A percentile compares a stretch with the other conserved stretches of the same genome.
These are phyloP conservation scores for Pipistrellus nathusii DNA, from an alignment of 2,797 vertebrate species.

Conservation along the genomic window DNA sequence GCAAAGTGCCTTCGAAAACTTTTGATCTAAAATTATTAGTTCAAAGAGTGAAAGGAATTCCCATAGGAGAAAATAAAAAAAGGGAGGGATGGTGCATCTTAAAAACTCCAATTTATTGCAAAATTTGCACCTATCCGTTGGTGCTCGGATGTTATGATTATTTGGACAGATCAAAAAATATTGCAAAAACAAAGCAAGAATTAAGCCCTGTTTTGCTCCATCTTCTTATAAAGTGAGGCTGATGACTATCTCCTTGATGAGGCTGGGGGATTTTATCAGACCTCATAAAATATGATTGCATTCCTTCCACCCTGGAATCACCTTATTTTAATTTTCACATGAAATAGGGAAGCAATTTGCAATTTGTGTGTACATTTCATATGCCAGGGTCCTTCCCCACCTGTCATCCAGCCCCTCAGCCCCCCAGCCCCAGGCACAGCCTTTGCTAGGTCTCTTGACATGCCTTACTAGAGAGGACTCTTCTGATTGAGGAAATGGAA, in stretches of 20 bases:
- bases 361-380: neutral
- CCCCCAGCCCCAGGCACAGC: neutral
- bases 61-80: neutral
- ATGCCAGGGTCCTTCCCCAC: neutral
- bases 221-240: neutral
- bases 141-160: neutral
- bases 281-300: constrained; percentile 4
- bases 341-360: neutral
- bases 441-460: neutral
- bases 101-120: neutral
- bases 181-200: neutral
- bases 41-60: constrained; percentile 14
- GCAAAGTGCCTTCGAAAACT: neutral
- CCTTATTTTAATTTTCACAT: neutral
- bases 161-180: constrained; percentile 6
- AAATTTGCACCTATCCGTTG: neutral
- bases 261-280: constrained; percentile 25
- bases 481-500: constrained; percentile 10
- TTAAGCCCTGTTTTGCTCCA: neutral
- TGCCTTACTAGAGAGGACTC: neutral
- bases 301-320: neutral
- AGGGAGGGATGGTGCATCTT: neutral
- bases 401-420: neutral
- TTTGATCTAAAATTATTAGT: neutral
- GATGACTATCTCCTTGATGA: constrained; percentile 6